phyloP scores from a whole-genome alignment of 2,113 vertebrate species.

The Zeus faber region DNA sequence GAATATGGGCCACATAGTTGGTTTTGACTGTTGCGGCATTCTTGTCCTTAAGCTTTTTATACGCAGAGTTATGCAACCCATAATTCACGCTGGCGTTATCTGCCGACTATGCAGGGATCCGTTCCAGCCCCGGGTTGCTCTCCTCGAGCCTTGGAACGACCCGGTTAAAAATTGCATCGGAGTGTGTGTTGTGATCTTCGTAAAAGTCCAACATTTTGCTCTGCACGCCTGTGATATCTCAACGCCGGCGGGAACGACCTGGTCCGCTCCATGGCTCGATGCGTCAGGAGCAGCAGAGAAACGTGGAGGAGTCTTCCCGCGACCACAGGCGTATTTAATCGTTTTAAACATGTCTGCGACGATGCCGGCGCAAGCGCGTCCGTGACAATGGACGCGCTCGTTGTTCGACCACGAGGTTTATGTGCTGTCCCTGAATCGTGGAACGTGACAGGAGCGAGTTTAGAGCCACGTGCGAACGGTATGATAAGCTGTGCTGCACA shows the following conservation, averaged over 20 bases:
- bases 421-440: background rate
- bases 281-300: too few species aligned
- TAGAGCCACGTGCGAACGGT: too few species aligned
- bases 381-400: background rate
- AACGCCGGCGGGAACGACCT: too few species aligned
- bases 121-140: background rate
- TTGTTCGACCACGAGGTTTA: background rate
- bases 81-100: constrained; percentile 1
- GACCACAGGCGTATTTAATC: too few species aligned
- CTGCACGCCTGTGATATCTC: background rate
- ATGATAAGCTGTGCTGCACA: too few species aligned
- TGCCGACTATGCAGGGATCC: background rate
- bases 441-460: background rate
- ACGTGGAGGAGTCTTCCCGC: too few species aligned
- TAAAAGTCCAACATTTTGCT: background rate
- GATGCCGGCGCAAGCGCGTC: background rate
- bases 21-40: too few species aligned
- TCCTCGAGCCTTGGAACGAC: background rate
- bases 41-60: too few species aligned
- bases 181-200: background rate
- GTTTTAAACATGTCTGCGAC: too few species aligned
- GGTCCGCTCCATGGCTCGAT: too few species aligned
- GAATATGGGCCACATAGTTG: background rate
- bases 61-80: background rate
- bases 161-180: background rate